Evolutionary conservation across 2,888 invertebrate species (phyloP).

Genomic region (Pterobdella sp.): DNA sequence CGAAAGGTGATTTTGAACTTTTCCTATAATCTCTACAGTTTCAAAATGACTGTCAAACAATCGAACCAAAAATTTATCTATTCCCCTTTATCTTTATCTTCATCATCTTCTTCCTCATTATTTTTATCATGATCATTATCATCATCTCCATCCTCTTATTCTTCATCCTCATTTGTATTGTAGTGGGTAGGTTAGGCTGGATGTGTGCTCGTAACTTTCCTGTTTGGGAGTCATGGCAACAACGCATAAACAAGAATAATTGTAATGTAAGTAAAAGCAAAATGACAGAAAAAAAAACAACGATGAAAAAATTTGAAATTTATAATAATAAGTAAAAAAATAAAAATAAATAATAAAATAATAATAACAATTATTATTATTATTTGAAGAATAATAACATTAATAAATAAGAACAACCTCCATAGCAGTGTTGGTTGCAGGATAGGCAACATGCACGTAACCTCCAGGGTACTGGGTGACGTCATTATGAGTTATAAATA

Average conservation of each 20-base stretch:
- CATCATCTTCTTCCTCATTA: no score
- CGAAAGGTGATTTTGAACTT: no score
- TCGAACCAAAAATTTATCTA: no score
- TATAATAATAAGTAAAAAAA: slow-evolving; percentile 8
- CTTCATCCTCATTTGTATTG: no score
- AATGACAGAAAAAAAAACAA: slow-evolving; percentile 11
- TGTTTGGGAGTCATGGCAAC: not conserved
- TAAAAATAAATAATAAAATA: slow-evolving; percentile 13
- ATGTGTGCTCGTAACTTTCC: no score
- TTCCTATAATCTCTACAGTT: no score
- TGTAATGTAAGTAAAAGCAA: not conserved
- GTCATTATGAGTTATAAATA: no score
- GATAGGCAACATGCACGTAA: slow-evolving; percentile 25
- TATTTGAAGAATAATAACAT: not conserved
- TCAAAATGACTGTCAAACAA: no score
- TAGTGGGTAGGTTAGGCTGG: no score
- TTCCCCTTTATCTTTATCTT: no score
- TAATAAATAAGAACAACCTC: slow-evolving; percentile 16
- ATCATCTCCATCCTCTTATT: no score
- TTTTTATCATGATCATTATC: no score
- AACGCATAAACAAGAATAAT: not conserved
- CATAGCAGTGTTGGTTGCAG: not conserved
- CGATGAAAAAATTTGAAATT: not conserved
- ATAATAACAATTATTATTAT: not conserved
- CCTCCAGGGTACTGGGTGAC: slow-evolving; percentile 6